A percentile compares a stretch with the other conserved stretches of the same genome.
Evolutionary conservation across 2,797 vertebrate genomes (phyloP).

Genomic region (Urophycis tenuis): DNA sequence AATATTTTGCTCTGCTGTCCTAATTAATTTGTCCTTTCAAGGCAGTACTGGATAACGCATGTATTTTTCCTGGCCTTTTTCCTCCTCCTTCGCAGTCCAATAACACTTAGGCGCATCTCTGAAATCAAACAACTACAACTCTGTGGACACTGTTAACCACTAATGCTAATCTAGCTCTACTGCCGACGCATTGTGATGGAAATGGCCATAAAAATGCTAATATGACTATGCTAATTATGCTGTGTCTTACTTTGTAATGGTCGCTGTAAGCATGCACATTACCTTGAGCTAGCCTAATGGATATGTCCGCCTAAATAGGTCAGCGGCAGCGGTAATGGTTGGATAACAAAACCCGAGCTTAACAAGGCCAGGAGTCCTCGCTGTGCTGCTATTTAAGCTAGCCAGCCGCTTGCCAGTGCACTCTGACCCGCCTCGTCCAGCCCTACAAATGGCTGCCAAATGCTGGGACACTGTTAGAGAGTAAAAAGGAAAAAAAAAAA

Average conservation of each 20-base stretch:
- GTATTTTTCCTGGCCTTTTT: neutral
- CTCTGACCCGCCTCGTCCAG: constrained; percentile 1
- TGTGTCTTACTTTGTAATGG: constrained; percentile 3
- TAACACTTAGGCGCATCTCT: neutral
- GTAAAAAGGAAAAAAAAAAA: neutral
- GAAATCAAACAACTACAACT: neutral
- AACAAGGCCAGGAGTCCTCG: constrained; percentile 7
- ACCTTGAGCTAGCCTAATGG: constrained; percentile 5
- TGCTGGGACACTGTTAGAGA: neutral
- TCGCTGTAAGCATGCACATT: constrained; percentile 6
- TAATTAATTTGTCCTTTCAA: neutral
- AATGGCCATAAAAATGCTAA: constrained; percentile 13
- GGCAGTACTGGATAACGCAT: neutral
- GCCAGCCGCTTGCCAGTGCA: neutral
- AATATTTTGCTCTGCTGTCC: constrained; percentile 1
- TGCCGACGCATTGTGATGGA: constrained; percentile 5
- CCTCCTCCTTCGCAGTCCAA: neutral
- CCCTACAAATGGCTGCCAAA: constrained; percentile 4
- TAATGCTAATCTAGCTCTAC: constrained; percentile 7
- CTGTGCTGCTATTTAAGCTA: neutral
- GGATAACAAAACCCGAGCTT: neutral
- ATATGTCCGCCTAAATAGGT: constrained; percentile 9
- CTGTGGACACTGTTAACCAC: neutral
- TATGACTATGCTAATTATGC: neutral
- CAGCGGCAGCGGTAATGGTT: constrained; percentile 8